Evolutionary conservation across 2,797 vertebrate genomes (phyloP), one percentile per base, ranked within the genome.

Genomic region (Fundulus diaphanus): DNA sequence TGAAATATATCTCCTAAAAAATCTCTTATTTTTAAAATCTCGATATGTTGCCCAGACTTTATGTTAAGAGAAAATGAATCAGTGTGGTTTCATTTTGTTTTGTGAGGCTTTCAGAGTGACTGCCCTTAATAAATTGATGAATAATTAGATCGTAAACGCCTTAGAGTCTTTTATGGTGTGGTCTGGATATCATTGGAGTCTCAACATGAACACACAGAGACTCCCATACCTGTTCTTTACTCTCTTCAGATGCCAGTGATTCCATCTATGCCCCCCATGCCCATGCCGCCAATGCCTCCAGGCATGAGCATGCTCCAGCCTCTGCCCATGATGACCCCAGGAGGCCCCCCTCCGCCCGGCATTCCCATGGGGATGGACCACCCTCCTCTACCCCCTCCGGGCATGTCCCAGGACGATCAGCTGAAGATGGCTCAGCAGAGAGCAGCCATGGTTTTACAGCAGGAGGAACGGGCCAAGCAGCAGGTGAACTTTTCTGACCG

Each of bases 351-450:
- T 8, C 96, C 96, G 0, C 93, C 96, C 0, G 93, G 92, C 70
- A 88, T 97, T 72, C 96, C 94, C 54, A 92, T 96, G 51, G 93
- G 94, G 2, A 93, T 96, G 80, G 95, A 96, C 49, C 93, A 95
- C 24, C 90, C 94, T 0, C 87, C 88, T 16, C 73, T 96, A 40
- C 93, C 95, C 0, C 95, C 95, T 5, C 95, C 95, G 0, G 93
- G 92, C 3, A 57, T 97, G 70, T 91, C 93, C 0, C 96, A 96
- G 82, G 96, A 97, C 0, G 96, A 97, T n/a, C 94, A 96, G 40
- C 91, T 97, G 79, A 96, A 97, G 90, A 94, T 97, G 90, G 96
- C 86, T 0, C 97, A 97, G 92, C 96, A 97, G 79, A 94, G 96
- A 76, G 96, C 96, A 0, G 96, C 96, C 31, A 94, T 97, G 92